Evolutionary conservation across 2,888 invertebrate genomes (phyloP).

Genomic region (Drosophila stalkeri): DNA sequence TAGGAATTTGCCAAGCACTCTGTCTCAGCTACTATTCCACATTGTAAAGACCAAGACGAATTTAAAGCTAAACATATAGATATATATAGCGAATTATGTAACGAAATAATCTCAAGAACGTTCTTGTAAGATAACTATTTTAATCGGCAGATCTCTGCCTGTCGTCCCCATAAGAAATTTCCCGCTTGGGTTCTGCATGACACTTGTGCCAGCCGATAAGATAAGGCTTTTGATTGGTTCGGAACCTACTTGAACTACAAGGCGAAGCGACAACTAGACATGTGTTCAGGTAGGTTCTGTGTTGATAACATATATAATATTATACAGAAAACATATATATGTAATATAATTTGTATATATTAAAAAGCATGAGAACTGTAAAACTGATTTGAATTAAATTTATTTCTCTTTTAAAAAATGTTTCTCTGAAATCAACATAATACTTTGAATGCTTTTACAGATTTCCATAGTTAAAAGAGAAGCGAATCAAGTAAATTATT

Average conservation of each 20-base stretch:
- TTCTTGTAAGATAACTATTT: neutral
- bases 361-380: no score
- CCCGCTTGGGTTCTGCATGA: no score
- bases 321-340: no score
- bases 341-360: no score
- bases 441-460: no score
- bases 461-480: no score
- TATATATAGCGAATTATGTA: no score
- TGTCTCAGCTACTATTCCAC: conserved; percentile 7
- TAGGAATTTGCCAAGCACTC: conserved; percentile 67
- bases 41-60: conserved; percentile 29
- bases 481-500: neutral
- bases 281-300: conserved; percentile 12
- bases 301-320: neutral
- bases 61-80: no score
- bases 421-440: no score
- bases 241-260: neutral
- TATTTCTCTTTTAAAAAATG: no score
- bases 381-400: no score
- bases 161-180: neutral
- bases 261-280: neutral
- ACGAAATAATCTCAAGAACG: neutral
- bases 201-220: neutral
- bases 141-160: neutral
- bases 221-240: neutral